These are phyloP conservation scores for Pocillopora meandrina DNA, from an alignment of 92 coral and sea anemone genomes.

Conservation along the genomic window DNA sequence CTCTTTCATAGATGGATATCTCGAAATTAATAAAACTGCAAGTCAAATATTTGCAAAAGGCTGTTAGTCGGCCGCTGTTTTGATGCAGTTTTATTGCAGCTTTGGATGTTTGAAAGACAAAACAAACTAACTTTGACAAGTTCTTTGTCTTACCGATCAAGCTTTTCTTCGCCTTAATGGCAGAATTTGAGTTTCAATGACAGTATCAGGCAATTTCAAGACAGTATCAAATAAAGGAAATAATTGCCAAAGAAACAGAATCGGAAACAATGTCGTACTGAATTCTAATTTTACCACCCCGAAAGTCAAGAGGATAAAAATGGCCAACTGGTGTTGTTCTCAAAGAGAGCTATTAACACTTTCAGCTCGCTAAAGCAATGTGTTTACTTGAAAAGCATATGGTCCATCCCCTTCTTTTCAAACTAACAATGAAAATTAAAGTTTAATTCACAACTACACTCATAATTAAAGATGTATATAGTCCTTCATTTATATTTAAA, in stretches of 20 bases:
- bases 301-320: neutral
- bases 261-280: too few species aligned
- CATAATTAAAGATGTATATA: neutral
- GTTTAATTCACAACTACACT: neutral
- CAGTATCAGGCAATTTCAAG: neutral
- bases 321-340: neutral
- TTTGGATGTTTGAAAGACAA: neutral
- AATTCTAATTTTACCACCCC: neutral
- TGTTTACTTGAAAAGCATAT: neutral
- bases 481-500: neutral
- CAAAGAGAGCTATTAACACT: neutral
- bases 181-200: neutral
- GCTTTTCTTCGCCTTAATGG: neutral
- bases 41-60: neutral
- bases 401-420: neutral
- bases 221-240: neutral
- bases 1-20: neutral
- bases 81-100: neutral
- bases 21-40: neutral
- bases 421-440: neutral
- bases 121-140: neutral
- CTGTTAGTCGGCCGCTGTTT: neutral
- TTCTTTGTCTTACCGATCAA: conserved; percentile 6
- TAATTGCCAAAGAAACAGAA: too few species aligned
- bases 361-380: too few species aligned